A percentile compares a stretch with the other conserved stretches of the same genome.
Conservation (phyloP, 2,113 vertebrate genomes). For the Cavia aperea region DNA sequence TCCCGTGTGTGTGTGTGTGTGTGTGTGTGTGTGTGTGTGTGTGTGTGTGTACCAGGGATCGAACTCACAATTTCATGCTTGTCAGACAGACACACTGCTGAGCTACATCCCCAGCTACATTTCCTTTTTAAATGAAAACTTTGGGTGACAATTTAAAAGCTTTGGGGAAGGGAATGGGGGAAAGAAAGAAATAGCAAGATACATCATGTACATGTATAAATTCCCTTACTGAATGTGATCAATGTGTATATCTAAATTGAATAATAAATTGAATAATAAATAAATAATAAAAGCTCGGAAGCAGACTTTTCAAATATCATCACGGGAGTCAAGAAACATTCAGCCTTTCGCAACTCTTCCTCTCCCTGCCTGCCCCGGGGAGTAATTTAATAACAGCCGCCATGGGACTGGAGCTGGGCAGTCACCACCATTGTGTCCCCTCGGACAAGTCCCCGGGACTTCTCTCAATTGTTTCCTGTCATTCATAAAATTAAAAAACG, state of each 20-base stretch:
- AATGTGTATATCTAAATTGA: not conserved
- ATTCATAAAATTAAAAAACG: not conserved
- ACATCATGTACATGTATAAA: too few species aligned
- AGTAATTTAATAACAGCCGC: not conserved
- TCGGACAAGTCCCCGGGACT: not conserved
- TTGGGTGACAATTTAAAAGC: not conserved
- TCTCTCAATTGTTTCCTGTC: not conserved
- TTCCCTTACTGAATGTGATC: too few species aligned
- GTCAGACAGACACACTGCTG: too few species aligned
- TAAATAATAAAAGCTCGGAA: not conserved
- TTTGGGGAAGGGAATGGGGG: not conserved
- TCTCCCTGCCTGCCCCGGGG: not conserved
- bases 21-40: too few species aligned
- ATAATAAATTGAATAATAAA: not conserved
- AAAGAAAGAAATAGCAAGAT: not conserved
- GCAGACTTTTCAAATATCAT: not conserved
- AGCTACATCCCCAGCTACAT: too few species aligned
- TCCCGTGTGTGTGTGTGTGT: too few species aligned
- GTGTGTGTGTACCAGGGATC: too few species aligned
- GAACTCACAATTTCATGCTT: too few species aligned
- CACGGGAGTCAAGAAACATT: not conserved
- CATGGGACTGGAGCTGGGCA: not conserved
- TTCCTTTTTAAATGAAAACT: constrained; percentile 23
- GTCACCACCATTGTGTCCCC: not conserved
- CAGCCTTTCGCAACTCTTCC: not conserved